phyloP scores from a whole-genome alignment of 1,140 invertebrate species.

The Megalopta genalis region DNA sequence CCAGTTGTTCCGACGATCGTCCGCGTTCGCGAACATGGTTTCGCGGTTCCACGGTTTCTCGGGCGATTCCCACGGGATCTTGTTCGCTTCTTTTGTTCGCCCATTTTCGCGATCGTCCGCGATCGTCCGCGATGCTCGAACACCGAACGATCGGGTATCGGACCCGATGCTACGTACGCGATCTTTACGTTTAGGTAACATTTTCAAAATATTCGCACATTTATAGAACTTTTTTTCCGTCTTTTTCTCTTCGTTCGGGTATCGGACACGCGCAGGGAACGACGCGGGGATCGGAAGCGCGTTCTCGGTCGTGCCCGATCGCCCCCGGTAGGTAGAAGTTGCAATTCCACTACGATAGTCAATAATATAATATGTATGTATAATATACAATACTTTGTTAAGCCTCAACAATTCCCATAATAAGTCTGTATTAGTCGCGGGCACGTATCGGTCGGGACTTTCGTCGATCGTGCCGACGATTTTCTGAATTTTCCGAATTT shows the following conservation, averaged over 20 bases:
- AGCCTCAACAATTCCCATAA: conserved; percentile 74
- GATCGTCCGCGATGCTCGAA: conserved; percentile 38
- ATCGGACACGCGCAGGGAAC: not conserved
- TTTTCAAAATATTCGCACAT: conserved; percentile 58
- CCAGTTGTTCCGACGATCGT: not conserved
- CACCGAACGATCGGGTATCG: conserved; percentile 50
- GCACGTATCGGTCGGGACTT: not conserved
- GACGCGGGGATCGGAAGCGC: not conserved
- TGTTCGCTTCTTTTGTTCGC: not conserved
- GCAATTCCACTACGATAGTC: conserved; percentile 70
- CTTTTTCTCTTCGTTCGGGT: not conserved
- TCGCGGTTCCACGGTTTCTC: not conserved
- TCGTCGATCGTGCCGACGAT: not conserved
- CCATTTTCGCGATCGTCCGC: conserved; percentile 39
- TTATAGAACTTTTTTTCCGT: conserved; percentile 37
- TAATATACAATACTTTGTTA: conserved; percentile 61
- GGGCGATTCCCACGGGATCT: not conserved
- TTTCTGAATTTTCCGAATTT: not conserved
- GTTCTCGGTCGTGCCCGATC: conserved; percentile 8
- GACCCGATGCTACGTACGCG: conserved; percentile 48
- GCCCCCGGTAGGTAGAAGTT: conserved; percentile 58
- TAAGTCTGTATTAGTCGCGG: conserved; percentile 65
- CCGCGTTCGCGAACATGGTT: not conserved
- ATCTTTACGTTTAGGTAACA: conserved; percentile 55
- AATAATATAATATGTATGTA: conserved; percentile 61